Evolutionary conservation across 64 coral and sea anemone genomes (phyloP).

Genomic region (Stichodactyla helianthus): DNA sequence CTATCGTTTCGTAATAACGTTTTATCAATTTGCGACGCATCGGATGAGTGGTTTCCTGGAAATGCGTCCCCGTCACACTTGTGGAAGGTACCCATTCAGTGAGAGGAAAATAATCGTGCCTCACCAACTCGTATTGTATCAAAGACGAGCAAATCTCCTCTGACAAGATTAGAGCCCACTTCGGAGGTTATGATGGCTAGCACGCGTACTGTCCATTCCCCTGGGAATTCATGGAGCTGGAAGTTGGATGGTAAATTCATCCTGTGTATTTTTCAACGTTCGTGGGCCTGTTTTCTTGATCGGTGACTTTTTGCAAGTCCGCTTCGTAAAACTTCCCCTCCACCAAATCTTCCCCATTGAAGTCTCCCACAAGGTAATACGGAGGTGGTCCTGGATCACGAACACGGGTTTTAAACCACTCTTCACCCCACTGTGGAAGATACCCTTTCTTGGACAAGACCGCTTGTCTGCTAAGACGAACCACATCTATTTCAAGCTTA

Average conservation of each 20-base stretch:
- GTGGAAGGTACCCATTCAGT: background rate
- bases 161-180: background rate
- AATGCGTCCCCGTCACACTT: background rate
- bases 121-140: background rate
- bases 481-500: no score
- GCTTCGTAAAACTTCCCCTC: background rate
- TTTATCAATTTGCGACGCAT: background rate
- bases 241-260: background rate
- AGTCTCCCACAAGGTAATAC: background rate
- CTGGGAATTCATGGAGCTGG: no score
- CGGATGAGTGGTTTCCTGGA: background rate
- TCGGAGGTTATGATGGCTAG: no score
- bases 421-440: background rate
- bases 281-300: background rate
- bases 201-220: no score
- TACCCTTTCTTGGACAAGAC: background rate
- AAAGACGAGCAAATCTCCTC: background rate
- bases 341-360: background rate
- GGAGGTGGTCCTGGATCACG: background rate
- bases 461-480: background rate
- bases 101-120: no score
- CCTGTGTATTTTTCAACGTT: background rate
- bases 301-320: background rate
- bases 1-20: no score
- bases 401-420: background rate